Evolutionary conservation across 2,888 invertebrate species (phyloP).

Genomic region (Lasioglossum marginatum): DNA sequence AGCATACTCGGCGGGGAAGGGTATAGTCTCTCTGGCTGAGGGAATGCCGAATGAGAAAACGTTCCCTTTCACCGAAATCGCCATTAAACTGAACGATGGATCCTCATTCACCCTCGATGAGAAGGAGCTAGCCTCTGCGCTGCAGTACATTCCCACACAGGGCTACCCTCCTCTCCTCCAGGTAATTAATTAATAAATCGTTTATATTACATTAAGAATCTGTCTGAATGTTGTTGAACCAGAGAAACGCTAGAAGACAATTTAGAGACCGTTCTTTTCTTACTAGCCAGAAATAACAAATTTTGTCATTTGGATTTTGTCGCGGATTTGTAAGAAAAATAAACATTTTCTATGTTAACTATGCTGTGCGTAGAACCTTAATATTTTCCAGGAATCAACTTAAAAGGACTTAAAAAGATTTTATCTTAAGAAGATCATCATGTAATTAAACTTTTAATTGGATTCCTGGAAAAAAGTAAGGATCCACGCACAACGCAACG

Average conservation of each 20-base stretch:
- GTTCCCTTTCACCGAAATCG: constrained; percentile 89
- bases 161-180: constrained; percentile 86
- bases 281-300: background rate
- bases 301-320: too few relatives aligned
- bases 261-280: background rate
- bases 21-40: constrained; percentile 88
- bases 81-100: constrained; percentile 87
- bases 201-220: background rate
- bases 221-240: background rate
- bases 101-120: constrained; percentile 86
- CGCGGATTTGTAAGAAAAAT: background rate
- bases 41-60: constrained; percentile 91
- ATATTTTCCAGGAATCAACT: too few relatives aligned
- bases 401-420: too few relatives aligned
- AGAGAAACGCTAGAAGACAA: background rate
- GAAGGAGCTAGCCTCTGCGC: constrained; percentile 87
- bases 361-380: too few relatives aligned
- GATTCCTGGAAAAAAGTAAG: background rate
- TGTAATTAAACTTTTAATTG: background rate
- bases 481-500: background rate
- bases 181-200: constrained; percentile 65
- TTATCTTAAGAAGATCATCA: too few relatives aligned
- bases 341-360: background rate
- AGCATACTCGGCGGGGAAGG: constrained; percentile 85
- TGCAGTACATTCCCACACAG: constrained; percentile 91